A percentile compares a stretch with the other conserved stretches of the same genome.
These are phyloP conservation scores for Lytechinus variegatus DNA, from an alignment of 35 echinoderm and acorn worm genomes.

Conservation along the genomic window DNA sequence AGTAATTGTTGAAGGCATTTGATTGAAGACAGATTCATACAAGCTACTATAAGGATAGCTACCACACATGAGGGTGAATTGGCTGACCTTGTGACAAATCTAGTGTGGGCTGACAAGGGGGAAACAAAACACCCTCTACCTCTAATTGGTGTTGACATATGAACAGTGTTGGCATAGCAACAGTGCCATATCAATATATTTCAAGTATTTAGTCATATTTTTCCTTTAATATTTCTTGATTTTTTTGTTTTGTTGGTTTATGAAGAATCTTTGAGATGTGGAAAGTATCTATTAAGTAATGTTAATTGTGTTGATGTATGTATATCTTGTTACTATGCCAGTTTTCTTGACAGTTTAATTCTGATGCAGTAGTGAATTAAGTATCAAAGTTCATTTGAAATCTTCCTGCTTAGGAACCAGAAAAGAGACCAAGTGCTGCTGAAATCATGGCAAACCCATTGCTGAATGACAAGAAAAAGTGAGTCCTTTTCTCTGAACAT, in stretches of 20 bases:
- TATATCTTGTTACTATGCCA: too few species aligned
- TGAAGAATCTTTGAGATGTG: not conserved
- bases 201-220: constrained; percentile 11
- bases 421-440: constrained; percentile 75
- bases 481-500: not conserved
- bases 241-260: not conserved
- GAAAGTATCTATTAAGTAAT: not conserved
- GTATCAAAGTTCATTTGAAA: not conserved
- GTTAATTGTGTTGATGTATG: not conserved
- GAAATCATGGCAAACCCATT: constrained; percentile 71
- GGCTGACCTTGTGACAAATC: not conserved
- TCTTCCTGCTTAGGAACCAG: constrained; percentile 69
- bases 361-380: not conserved
- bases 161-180: not conserved
- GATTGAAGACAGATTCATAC: not conserved
- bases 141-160: not conserved
- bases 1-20: not conserved
- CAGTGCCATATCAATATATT: constrained; percentile 1
- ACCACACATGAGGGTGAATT: constrained; percentile 7
- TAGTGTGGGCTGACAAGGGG: constrained; percentile 15
- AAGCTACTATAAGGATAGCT: not conserved
- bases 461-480: constrained; percentile 50
- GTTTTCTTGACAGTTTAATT: not conserved
- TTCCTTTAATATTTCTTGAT: not conserved
- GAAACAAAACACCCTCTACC: not conserved